Conservation (phyloP, 2,888 invertebrate genomes). For the Bombylius discolor region DNA sequence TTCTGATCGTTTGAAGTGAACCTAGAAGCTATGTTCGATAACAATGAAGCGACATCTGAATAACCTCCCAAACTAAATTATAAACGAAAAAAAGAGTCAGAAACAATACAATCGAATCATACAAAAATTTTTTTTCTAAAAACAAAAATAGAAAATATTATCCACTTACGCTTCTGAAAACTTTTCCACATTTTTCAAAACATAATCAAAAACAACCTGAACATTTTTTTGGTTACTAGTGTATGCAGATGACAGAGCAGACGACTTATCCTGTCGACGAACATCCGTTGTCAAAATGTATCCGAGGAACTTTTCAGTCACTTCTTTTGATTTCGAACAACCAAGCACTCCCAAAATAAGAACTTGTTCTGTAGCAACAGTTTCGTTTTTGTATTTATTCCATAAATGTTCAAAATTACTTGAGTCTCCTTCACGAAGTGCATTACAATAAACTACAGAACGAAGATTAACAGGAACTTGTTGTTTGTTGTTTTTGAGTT, state of each 20-base stretch:
- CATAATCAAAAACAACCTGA: constrained; percentile 40
- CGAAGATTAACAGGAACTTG: constrained; percentile 50
- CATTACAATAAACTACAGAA: constrained; percentile 61
- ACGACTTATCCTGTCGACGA: constrained; percentile 30
- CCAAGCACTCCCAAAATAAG: constrained; percentile 52
- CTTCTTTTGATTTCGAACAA: constrained; percentile 44
- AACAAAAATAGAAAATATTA: no score
- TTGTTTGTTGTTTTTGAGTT: constrained; percentile 11
- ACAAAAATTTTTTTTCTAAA: background rate
- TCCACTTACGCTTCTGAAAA: constrained; percentile 27
- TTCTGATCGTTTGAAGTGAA: constrained; percentile 27
- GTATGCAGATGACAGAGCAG: constrained; percentile 38
- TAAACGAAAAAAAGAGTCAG: background rate
- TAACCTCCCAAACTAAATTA: constrained; percentile 26
- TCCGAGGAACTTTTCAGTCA: constrained; percentile 41
- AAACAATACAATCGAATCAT: background rate
- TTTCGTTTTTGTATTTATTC: constrained; percentile 43
- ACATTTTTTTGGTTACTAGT: constrained; percentile 42
- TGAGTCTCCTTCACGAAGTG: constrained; percentile 48
- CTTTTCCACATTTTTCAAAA: constrained; percentile 24
- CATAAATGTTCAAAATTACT: constrained; percentile 53
- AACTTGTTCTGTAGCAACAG: constrained; percentile 55
- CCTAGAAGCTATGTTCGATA: constrained; percentile 27
- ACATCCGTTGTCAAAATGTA: constrained; percentile 36
- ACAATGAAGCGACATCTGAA: constrained; percentile 24